phyloP scores from a whole-genome alignment of 23 tunicate species.

The Styela plicata region DNA sequence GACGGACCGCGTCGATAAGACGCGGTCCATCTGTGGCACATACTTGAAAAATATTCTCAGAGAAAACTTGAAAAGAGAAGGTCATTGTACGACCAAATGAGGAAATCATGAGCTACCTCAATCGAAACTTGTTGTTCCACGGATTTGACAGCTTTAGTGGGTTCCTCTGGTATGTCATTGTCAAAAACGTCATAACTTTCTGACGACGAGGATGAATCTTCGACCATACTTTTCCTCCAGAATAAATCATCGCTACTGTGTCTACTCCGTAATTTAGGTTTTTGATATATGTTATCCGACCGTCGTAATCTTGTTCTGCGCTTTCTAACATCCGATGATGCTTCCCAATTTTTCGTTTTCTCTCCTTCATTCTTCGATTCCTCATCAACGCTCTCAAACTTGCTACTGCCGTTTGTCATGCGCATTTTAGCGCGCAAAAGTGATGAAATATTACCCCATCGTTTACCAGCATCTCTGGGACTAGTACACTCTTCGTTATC shows the following conservation, averaged over 20 bases:
- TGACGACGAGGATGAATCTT: not conserved
- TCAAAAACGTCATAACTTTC: not conserved
- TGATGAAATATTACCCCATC: conserved; percentile 10
- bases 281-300: not conserved
- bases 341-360: not conserved
- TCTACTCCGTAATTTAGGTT: not conserved
- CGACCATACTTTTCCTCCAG: not conserved
- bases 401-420: not conserved
- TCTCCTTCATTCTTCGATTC: not conserved
- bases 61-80: too few relatives aligned
- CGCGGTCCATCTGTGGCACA: too few relatives aligned
- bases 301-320: not conserved
- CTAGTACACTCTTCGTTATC: not conserved
- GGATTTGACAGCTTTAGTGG: too few relatives aligned
- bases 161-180: not conserved
- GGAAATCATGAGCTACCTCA: too few relatives aligned
- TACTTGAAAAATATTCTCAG: too few relatives aligned
- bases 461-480: not conserved
- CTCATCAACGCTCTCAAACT: not conserved
- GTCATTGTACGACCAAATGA: too few relatives aligned
- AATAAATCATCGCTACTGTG: not conserved
- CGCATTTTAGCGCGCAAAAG: not conserved
- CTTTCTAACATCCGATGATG: not conserved
- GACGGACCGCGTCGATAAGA: too few relatives aligned
- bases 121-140: too few relatives aligned